Base-by-base conservation (phyloP, 2,113 vertebrate species). In the Tympanuchus pallidicinctus region DNA sequence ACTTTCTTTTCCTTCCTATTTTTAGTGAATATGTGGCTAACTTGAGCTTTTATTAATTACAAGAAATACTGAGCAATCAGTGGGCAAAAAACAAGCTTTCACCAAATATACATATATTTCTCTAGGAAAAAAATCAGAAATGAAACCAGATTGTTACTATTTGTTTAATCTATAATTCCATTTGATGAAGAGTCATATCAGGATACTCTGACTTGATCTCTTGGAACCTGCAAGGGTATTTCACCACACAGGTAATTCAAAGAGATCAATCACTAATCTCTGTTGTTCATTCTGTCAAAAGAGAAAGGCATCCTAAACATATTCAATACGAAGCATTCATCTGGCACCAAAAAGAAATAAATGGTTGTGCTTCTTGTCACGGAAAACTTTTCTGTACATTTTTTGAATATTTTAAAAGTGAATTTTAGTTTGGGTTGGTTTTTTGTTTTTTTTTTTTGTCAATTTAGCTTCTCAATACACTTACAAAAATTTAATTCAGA, bases 101-200 rank as follows among this genome's bases (percentile, higher is more conserved):
- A 59, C 18, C 42, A 34, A 81, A 83, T 83, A 57, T 86, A 50
- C 45, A 74, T 22, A 76, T 1, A 56, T 64, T 88, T 78, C 65
- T 67, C 24, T 16, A 71, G 21, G 32, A 64, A 90, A 91, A 91
- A 63, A 5, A 8, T 9, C 40, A 79, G 38, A 1, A 45, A 64
- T 27, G 28, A 63, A 34, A 15, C 2, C 7, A 28, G 27, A 10
- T 27, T 54, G 22, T 61, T 94, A 48, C 50, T 87, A 4, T 77
- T 67, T 91, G 54, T 73, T 95, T 93, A 70, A 91, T 88, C 88
- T 90, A 15, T 70, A 91, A 71, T 90, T 88, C 45, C 22, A 48
- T 86, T 94, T 89, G 59, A 88, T 79, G 40, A 91, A 61, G 10
- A 32, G 22, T 38, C 7, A 0, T 79, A 82, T 8, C 13, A n/a